Base-by-base conservation (phyloP, 1,140 invertebrate species). In the Aphelenchoides avenae region DNA sequence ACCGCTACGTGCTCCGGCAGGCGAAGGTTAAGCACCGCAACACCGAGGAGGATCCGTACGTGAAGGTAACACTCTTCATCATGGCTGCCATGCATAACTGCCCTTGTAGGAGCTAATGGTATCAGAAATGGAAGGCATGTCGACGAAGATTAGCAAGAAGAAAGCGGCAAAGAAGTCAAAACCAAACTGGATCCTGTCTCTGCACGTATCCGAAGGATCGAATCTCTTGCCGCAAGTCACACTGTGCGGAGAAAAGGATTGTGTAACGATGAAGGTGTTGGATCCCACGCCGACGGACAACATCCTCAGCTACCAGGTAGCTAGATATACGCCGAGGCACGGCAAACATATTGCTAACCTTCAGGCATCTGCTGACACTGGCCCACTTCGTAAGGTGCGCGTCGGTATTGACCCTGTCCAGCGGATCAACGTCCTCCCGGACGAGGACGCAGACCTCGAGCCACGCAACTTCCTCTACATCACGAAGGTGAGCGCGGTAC, bases 121-220 rank as follows among this genome's bases (percentile, higher is more conserved):
- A n/a, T n/a, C 24, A 65, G 63, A 57, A 29, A 57, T 59, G 52
- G 57, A 59, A 59, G 63, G 63, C n/a, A 55, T 61, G 13, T 62
- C 63, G 6, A 65, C 63, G 2, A 43, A 58, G 7, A 6, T 64
- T 4, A 27, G 29, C 13, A 71, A 68, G 24, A 68, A 52, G 22
- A 70, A 70, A 26, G 31, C 37, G 26, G 11, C 7, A 24, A 24
- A 39, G 18, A 20, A 29, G 27, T 2, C 30, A 31, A 33, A 41
- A 9, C 40, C 65, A 6, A 53, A 49, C 9, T 68, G 65, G 65
- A 20, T 68, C 13, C 31, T 68, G 1, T 53, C 57, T 11, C 47
- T 68, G 40, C 29, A 49, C 4, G 11, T 68, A 3, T n/a, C 46
- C 33, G 47, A 63, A 5, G 53, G 64, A n/a, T 67, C 65, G 2